phyloP scores from a whole-genome alignment of 1,140 invertebrate species.

The Achatina immaculata region DNA sequence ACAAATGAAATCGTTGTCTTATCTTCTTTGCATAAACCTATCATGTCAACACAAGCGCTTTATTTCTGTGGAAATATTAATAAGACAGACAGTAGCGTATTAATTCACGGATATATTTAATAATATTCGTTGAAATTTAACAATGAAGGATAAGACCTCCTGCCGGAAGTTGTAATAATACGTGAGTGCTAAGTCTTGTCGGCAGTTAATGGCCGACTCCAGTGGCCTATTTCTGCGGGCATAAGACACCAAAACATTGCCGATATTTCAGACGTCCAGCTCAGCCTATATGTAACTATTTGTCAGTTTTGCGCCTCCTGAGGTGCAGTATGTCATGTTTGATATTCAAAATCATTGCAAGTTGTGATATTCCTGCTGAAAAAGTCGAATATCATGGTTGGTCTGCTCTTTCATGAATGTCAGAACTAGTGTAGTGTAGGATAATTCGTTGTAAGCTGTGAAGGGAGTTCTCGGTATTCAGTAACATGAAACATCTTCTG shows the following conservation, averaged over 20 bases:
- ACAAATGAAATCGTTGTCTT: slow-evolving; percentile 43
- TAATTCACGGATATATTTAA: background rate
- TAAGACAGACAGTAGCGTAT: background rate
- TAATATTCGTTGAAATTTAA: background rate
- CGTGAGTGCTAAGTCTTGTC: background rate
- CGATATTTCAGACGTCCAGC: background rate
- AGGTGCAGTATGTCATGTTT: background rate
- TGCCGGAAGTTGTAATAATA: slow-evolving; percentile 31
- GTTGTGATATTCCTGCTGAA: background rate
- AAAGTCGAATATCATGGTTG: no score
- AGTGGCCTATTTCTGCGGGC: slow-evolving; percentile 28
- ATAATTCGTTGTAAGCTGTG: background rate
- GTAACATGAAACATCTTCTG: no score
- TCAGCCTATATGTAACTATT: background rate
- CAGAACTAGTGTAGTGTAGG: no score
- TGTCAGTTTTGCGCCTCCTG: background rate
- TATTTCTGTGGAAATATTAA: background rate
- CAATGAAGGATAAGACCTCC: background rate
- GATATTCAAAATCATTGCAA: background rate
- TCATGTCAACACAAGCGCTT: background rate
- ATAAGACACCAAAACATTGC: slow-evolving; percentile 11
- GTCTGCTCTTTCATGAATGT: no score
- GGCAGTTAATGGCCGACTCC: slow-evolving; percentile 39
- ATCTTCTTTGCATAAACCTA: background rate
- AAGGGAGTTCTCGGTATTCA: background rate